These are phyloP conservation scores for Sturnira hondurensis DNA, from an alignment of 2,113 vertebrate genomes.

Conservation along the genomic window DNA sequence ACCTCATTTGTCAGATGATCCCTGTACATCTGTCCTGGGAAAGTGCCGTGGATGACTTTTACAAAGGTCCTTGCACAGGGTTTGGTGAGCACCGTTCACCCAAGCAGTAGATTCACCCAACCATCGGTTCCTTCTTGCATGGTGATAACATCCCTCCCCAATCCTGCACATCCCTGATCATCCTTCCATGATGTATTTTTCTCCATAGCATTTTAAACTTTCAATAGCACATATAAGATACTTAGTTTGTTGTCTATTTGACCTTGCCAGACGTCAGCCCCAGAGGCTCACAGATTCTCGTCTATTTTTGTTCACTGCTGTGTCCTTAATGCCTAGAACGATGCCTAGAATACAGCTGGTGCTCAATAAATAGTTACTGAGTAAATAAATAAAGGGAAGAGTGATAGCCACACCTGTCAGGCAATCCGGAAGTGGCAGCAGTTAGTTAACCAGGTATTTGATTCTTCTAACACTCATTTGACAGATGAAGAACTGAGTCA, in stretches of 20 bases:
- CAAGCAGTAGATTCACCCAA: not conserved
- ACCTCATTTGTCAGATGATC: not conserved
- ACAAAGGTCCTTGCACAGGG: not conserved
- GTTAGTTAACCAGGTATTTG: not conserved
- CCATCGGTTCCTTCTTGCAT: not conserved
- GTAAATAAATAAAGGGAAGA: not conserved
- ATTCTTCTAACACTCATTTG: not conserved
- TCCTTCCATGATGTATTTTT: not conserved
- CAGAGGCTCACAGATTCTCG: not conserved
- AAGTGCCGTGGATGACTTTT: not conserved
- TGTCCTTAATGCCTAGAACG: not conserved
- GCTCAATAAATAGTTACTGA: not conserved
- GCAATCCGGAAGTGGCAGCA: not conserved
- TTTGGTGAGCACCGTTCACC: not conserved
- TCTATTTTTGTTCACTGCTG: not conserved
- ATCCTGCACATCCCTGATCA: no score
- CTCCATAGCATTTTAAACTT: not conserved
- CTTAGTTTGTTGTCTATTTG: not conserved
- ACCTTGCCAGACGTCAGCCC: not conserved
- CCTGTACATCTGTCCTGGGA: not conserved
- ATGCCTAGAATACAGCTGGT: not conserved
- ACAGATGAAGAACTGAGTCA: not conserved
- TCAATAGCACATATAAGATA: not conserved
- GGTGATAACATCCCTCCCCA: not conserved
- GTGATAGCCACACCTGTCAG: not conserved